phyloP scores from a whole-genome alignment of 2,888 invertebrate species.

The Erpobdella octoculata region DNA sequence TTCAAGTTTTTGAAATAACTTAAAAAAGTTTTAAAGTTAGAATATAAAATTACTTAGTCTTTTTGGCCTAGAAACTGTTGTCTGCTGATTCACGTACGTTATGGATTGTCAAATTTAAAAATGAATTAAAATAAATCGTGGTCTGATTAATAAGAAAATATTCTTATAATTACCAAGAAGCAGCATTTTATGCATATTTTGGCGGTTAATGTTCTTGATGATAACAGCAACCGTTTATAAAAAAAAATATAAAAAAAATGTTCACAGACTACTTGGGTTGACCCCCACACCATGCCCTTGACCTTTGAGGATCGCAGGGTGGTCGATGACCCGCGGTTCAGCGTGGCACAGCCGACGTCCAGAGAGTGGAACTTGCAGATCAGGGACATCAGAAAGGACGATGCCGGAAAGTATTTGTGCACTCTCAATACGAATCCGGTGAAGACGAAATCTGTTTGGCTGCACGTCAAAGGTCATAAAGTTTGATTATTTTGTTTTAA shows the following conservation, averaged over 20 bases:
- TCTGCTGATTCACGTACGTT: too few species aligned
- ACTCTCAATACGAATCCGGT: slow-evolving; percentile 45
- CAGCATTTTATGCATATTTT: too few species aligned
- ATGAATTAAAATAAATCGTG: too few species aligned
- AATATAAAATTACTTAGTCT: too few species aligned
- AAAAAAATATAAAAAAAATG: not conserved
- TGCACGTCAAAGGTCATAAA: slow-evolving; percentile 43
- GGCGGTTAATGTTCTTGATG: not conserved
- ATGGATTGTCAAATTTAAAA: too few species aligned
- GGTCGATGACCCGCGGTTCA: slow-evolving; percentile 47
- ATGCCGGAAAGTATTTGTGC: slow-evolving; percentile 46
- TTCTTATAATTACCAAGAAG: too few species aligned
- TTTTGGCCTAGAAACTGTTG: too few species aligned
- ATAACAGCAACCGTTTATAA: not conserved
- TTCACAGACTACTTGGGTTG: slow-evolving; percentile 40
- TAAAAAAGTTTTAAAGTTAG: slow-evolving; percentile 81
- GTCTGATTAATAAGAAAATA: too few species aligned
- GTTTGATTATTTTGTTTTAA: too few species aligned
- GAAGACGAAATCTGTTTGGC: slow-evolving; percentile 41
- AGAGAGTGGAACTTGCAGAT: slow-evolving; percentile 48
- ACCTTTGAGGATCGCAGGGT: slow-evolving; percentile 44
- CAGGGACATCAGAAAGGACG: slow-evolving; percentile 40
- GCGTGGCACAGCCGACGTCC: slow-evolving; percentile 43
- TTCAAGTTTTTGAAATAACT: slow-evolving; percentile 66
- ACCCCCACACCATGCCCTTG: slow-evolving; percentile 42